Base-by-base conservation (phyloP, 2,113 vertebrate genomes). In the Colistium nudipinnis region DNA sequence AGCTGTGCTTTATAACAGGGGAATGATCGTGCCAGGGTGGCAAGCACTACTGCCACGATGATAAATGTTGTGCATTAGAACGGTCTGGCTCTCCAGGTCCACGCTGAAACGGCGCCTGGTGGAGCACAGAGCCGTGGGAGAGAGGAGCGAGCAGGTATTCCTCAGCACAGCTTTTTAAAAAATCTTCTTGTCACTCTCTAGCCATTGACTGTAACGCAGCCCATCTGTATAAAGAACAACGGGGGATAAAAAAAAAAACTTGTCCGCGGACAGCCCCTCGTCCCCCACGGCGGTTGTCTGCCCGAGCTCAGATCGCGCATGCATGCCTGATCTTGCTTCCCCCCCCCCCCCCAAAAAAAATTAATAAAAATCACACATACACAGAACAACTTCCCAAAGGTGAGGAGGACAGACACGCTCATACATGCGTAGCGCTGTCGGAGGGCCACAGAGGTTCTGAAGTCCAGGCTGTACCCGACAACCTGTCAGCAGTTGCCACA, bases 11-110 rank as follows among this genome's bases (percentile, higher is more conserved):
- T 82, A 81, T 70, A 68, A 71, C 52, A 57, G 45, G 7, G 57
- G 45, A 70, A 55, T 41, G 69, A 77, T 63, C 13, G 10, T 73
- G 57, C 53, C 64, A 53, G 65, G 54, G 62, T 72, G 52, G 74
- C 39, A 62, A 82, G 61, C 64, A 55, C 62, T 27, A 11, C 70
- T 82, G 78, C 69, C 76, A 82, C 25, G 13, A 61, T 89, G 87
- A 87, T 80, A 68, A 85, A 90, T 88, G 74, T 47, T 57, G 53
- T 63, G 69, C 64, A 88, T 87, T 82, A 86, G 61, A 71, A 62
- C 55, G 47, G 78, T 78, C 75, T 81, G 74, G 43, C 72, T 62
- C 65, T 38, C 49, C 65, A 27, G 25, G 45, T 57, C 63, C 43
- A 39, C 20, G 62, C 33, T 57, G 74, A 53, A 36, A 66, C 86